Percentiles rank a stretch among this genome's conserved stretches.
Evolutionary conservation across 2,888 invertebrate genomes (phyloP).

Genomic region (Lithophane semibrunnea): DNA sequence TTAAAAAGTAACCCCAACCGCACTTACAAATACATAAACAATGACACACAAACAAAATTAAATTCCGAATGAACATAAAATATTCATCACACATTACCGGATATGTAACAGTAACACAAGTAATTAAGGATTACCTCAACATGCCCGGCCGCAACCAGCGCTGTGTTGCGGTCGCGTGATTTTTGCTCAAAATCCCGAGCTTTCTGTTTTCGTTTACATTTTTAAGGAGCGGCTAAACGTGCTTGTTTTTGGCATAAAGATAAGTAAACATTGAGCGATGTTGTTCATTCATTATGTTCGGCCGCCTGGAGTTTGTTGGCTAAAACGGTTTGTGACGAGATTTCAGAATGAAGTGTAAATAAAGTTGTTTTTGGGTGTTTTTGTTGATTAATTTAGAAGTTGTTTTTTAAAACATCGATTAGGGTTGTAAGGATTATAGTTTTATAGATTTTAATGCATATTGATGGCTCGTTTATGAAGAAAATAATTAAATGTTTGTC

Average conservation of each 20-base stretch:
- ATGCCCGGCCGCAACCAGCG: slow-evolving; percentile 48
- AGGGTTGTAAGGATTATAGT: background rate
- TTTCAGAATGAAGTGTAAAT: slow-evolving; percentile 46
- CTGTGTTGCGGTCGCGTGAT: slow-evolving; percentile 38
- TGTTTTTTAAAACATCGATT: background rate
- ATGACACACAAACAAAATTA: slow-evolving; percentile 22
- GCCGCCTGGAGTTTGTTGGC: slow-evolving; percentile 21
- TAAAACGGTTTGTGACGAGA: slow-evolving; percentile 14
- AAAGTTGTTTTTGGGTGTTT: slow-evolving; percentile 8
- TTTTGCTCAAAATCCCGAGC: slow-evolving; percentile 47
- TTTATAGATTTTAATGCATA: background rate
- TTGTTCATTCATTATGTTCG: slow-evolving; percentile 44
- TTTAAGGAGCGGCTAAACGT: slow-evolving; percentile 56
- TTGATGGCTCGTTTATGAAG: background rate
- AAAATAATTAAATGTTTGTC: no score
- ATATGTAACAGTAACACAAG: slow-evolving; percentile 50
- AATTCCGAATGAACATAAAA: slow-evolving; percentile 48
- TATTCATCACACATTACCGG: slow-evolving; percentile 41
- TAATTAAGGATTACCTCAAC: slow-evolving; percentile 58
- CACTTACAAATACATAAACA: slow-evolving; percentile 22
- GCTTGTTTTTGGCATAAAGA: slow-evolving; percentile 54
- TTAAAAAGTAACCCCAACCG: background rate
- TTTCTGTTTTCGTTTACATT: slow-evolving; percentile 59
- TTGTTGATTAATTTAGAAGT: slow-evolving; percentile 22
- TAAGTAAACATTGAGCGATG: slow-evolving; percentile 56